These are phyloP conservation scores for Erythrocebus patas DNA, from an alignment of 2,113 vertebrate genomes.

Conservation along the genomic window DNA sequence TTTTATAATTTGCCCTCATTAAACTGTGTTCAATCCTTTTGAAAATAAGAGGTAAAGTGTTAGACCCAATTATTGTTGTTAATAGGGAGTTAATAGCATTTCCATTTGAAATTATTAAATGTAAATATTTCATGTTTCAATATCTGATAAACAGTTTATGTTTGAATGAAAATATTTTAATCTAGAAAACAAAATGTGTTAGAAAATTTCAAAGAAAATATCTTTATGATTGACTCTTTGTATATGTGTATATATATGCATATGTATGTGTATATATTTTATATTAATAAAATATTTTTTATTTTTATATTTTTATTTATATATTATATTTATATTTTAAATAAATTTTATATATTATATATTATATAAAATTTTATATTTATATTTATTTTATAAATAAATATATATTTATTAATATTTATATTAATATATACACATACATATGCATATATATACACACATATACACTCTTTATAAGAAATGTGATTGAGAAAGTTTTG, in stretches of 20 bases:
- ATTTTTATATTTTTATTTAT: no score
- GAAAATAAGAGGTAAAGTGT: background rate
- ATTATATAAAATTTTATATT: no score
- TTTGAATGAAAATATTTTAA: slow-evolving; percentile 2
- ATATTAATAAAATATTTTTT: no score
- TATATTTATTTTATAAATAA: no score
- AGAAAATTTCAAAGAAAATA: background rate
- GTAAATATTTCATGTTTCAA: background rate
- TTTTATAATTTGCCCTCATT: background rate
- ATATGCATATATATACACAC: background rate
- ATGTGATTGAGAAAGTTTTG: background rate
- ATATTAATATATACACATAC: background rate
- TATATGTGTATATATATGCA: no score
- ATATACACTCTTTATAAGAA: background rate
- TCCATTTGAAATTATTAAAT: background rate
- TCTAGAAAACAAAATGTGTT: background rate
- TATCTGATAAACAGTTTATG: background rate
- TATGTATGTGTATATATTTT: background rate
- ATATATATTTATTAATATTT: no score
- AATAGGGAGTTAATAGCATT: background rate
- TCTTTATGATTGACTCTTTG: background rate
- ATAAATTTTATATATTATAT: no score
- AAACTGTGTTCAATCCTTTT: background rate
- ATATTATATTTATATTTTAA: no score
- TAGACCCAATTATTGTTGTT: background rate